phyloP scores from a whole-genome alignment of 2,888 invertebrate species.

The Neoitamus cyanurus region DNA sequence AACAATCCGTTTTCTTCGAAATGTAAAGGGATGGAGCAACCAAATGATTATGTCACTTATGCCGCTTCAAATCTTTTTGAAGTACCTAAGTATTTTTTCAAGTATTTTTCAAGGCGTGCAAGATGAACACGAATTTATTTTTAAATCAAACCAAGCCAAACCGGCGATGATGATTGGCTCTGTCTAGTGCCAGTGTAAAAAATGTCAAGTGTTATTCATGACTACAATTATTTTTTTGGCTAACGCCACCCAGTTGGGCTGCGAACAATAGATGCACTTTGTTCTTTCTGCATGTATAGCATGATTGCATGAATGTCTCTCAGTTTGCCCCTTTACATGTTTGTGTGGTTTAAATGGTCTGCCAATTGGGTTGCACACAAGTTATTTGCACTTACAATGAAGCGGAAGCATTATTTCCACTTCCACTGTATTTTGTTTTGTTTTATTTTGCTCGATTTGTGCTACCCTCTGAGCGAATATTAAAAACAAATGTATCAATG shows the following conservation, averaged over 20 bases:
- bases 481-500: not conserved
- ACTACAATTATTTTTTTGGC: conserved; percentile 11
- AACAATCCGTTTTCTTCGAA: not conserved
- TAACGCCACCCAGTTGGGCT: conserved; percentile 13
- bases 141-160: not conserved
- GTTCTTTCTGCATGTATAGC: not conserved
- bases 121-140: not conserved
- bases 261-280: conserved; percentile 14
- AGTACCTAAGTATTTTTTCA: not conserved
- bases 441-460: not conserved
- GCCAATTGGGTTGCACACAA: conserved; percentile 30
- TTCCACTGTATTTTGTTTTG: not conserved
- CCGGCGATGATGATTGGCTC: not conserved
- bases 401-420: conserved; percentile 19
- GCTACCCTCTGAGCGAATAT: not conserved
- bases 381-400: not conserved
- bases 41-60: conserved; percentile 10
- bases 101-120: not conserved
- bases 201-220: conserved; percentile 25
- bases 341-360: not conserved
- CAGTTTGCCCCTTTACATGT: not conserved
- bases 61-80: not conserved
- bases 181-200: not conserved
- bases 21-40: not conserved
- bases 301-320: not conserved